These are phyloP conservation scores for Sarcophaga peregrina DNA, from an alignment of 1,140 invertebrate species.

Conservation along the genomic window DNA sequence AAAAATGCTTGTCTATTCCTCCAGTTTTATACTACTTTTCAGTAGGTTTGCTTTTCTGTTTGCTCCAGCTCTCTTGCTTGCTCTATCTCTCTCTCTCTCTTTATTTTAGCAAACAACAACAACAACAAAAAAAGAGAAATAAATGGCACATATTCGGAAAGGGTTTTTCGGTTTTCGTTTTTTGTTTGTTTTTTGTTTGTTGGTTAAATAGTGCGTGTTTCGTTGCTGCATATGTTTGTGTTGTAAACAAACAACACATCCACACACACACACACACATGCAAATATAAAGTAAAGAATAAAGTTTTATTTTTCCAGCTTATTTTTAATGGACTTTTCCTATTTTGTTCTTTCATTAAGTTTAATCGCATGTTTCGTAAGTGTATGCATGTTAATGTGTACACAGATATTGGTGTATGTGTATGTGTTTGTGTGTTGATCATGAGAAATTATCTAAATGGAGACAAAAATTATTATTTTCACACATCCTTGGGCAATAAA, in stretches of 20 bases:
- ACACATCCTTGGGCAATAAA: constrained; percentile 9
- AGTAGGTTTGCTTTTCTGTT: too few species aligned
- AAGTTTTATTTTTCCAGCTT: background rate
- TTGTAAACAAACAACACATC: background rate
- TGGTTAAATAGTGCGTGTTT: background rate
- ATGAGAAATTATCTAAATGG: background rate
- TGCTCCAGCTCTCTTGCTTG: too few species aligned
- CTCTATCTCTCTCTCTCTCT: too few species aligned
- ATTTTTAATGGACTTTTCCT: background rate
- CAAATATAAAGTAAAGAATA: too few species aligned
- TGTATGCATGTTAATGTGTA: background rate
- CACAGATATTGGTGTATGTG: too few species aligned
- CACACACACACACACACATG: too few species aligned
- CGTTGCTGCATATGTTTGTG: background rate
- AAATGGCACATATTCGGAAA: constrained; percentile 1
- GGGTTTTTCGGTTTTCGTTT: background rate
- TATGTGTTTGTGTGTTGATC: background rate
- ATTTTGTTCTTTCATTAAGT: too few species aligned
- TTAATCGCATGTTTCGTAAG: too few species aligned
- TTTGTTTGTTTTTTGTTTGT: background rate
- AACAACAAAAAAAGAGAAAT: background rate
- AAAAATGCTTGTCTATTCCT: background rate
- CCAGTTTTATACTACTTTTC: background rate
- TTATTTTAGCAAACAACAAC: background rate
- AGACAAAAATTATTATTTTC: constrained; percentile 11